A percentile compares a stretch with the other conserved stretches of the same genome.
Evolutionary conservation across 2,888 invertebrate species (phyloP).

Genomic region (Cecidostiba fungosa): DNA sequence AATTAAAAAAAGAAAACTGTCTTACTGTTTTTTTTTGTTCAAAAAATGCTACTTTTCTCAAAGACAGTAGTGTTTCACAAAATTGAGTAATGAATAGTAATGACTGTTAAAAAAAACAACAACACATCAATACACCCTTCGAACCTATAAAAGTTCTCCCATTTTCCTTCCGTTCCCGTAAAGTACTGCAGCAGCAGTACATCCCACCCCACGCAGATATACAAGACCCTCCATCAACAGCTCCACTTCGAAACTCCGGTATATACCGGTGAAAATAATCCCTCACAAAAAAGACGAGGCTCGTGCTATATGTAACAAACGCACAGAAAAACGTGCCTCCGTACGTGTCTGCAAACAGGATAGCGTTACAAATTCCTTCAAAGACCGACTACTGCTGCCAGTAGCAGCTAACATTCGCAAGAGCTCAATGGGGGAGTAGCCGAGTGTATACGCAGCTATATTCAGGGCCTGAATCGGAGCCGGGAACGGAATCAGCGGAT

Average conservation of each 20-base stretch:
- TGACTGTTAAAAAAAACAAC: no score
- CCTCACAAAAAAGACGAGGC: constrained; percentile 46
- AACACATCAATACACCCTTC: no score
- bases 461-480: constrained; percentile 68
- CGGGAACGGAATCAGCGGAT: constrained; percentile 77
- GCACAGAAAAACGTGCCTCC: constrained; percentile 43
- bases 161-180: neutral
- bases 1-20: no score
- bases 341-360: constrained; percentile 73
- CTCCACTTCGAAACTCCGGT: neutral
- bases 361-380: constrained; percentile 77
- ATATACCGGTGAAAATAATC: constrained; percentile 16
- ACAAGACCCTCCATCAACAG: neutral
- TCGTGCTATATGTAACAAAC: neutral
- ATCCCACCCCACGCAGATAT: neutral
- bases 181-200: neutral
- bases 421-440: constrained; percentile 66
- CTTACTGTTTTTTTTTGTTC: no score
- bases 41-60: no score
- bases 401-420: constrained; percentile 65
- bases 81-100: no score
- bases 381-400: constrained; percentile 60
- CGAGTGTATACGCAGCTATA: neutral
- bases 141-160: no score
- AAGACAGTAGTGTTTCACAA: no score